phyloP scores from a whole-genome alignment of 2,113 vertebrate genomes.

The Nibea albiflora region DNA sequence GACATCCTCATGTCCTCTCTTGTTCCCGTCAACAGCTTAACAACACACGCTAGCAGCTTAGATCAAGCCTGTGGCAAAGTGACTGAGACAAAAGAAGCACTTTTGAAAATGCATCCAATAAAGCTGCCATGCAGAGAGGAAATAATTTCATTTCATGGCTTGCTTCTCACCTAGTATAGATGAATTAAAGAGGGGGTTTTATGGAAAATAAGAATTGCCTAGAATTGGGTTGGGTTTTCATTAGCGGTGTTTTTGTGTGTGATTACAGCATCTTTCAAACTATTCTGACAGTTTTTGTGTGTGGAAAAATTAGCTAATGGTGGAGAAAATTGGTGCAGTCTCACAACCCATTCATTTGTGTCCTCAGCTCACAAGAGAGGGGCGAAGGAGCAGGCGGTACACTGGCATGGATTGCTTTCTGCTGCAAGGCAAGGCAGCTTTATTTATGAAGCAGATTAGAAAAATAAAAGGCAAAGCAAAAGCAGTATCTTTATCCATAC shows the following conservation, averaged over 20 bases:
- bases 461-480: neutral
- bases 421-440: neutral
- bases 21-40: constrained; percentile 64
- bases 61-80: constrained; percentile 55
- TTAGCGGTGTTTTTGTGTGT: neutral
- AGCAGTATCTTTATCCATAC: neutral
- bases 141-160: neutral
- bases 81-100: constrained; percentile 45
- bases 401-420: neutral
- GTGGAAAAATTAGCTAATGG: neutral
- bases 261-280: neutral
- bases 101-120: constrained; percentile 11
- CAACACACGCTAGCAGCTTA: constrained; percentile 51
- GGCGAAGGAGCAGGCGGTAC: neutral
- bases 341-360: neutral
- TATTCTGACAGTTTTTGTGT: neutral
- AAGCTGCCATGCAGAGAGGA: neutral
- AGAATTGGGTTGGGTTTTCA: neutral
- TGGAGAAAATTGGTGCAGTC: neutral
- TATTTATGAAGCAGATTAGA: neutral
- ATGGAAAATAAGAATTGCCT: neutral
- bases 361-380: neutral
- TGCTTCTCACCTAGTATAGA: neutral
- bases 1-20: constrained; percentile 62
- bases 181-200: neutral